These are phyloP conservation scores for Asarcornis scutulata DNA, from an alignment of 2,113 vertebrate species.

Conservation along the genomic window DNA sequence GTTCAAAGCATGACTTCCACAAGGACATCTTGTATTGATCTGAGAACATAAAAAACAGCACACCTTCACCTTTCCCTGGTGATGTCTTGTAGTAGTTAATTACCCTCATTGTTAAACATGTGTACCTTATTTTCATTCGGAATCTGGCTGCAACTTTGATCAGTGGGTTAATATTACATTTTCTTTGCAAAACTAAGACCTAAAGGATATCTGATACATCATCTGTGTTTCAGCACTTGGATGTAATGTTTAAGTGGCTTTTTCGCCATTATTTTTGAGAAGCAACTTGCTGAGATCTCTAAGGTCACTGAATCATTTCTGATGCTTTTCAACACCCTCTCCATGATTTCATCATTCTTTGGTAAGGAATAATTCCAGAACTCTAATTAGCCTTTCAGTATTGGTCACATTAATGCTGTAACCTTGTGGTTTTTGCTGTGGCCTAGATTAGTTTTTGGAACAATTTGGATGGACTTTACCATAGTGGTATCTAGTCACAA, in stretches of 20 bases:
- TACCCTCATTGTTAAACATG: neutral
- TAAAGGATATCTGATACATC: neutral
- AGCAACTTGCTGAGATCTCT: neutral
- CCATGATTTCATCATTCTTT: neutral
- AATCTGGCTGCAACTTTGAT: neutral
- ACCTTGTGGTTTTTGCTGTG: neutral
- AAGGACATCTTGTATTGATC: neutral
- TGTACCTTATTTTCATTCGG: neutral
- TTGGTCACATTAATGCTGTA: neutral
- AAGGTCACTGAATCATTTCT: neutral
- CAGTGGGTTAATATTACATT: neutral
- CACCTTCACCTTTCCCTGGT: neutral
- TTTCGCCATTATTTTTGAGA: neutral
- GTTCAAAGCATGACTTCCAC: neutral
- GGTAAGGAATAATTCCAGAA: neutral
- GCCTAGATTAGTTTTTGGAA: neutral
- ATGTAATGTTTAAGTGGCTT: neutral
- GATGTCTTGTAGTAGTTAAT: neutral
- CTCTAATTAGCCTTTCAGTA: neutral
- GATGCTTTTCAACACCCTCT: neutral
- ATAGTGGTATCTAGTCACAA: neutral
- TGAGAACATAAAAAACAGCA: neutral
- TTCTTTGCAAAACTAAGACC: neutral
- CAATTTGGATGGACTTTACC: neutral
- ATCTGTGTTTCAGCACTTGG: neutral